Percentiles rank a stretch among this genome's conserved stretches.
phyloP scores from a whole-genome alignment of 2,113 vertebrate species.

The Donacobius atricapilla region DNA sequence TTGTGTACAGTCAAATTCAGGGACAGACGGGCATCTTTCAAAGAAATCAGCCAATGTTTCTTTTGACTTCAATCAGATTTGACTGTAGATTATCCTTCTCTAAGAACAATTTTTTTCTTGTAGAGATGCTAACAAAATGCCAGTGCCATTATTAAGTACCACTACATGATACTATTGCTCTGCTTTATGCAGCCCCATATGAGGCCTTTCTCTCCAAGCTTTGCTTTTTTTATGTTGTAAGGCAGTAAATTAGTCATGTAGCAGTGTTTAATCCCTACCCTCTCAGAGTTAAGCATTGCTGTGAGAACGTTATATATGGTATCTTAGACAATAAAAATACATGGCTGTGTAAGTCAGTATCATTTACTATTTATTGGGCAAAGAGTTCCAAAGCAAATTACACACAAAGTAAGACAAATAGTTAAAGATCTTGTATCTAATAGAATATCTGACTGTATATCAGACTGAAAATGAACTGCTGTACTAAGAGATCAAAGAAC shows the following conservation, averaged over 20 bases:
- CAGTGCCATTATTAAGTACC: constrained; percentile 18
- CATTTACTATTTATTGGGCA: constrained; percentile 8
- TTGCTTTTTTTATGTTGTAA: constrained; percentile 11
- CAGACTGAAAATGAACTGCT: constrained; percentile 32
- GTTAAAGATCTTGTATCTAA: constrained; percentile 54
- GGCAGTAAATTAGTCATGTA: constrained; percentile 48
- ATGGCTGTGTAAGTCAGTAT: background rate
- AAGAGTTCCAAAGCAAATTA: constrained; percentile 65
- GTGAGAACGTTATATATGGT: background rate
- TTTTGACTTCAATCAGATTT: constrained; percentile 59
- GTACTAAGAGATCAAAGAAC: constrained; percentile 19
- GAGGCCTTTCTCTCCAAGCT: constrained; percentile 35
- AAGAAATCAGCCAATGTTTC: constrained; percentile 51
- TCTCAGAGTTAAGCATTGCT: constrained; percentile 32
- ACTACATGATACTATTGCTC: background rate
- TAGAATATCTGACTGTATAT: constrained; percentile 21
- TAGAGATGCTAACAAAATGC: constrained; percentile 41
- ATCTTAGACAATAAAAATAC: constrained; percentile 3
- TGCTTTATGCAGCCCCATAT: background rate
- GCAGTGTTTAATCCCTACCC: constrained; percentile 34
- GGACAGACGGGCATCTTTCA: constrained; percentile 74
- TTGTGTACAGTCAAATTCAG: constrained; percentile 72
- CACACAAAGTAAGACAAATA: constrained; percentile 27
- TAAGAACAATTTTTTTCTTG: constrained; percentile 35
- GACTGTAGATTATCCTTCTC: constrained; percentile 45